phyloP scores from a whole-genome alignment of 2,888 invertebrate species.

The Synergus itoensis region DNA sequence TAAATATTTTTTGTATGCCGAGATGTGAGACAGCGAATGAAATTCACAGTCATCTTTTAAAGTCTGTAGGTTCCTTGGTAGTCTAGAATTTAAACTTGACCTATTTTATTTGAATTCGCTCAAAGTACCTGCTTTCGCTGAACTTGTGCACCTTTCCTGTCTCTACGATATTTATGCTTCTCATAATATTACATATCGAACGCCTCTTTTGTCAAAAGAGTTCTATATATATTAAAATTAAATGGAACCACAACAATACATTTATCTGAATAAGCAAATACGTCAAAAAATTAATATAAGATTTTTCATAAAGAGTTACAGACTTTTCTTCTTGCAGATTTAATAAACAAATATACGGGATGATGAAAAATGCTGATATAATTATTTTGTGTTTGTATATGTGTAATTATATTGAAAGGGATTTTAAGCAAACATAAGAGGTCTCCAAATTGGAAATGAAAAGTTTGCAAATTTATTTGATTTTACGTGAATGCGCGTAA shows the following conservation, averaged over 20 bases:
- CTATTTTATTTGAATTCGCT: constrained; percentile 16
- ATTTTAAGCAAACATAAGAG: background rate
- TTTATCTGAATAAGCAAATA: background rate
- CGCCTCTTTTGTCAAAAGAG: background rate
- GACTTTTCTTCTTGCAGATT: too few relatives aligned
- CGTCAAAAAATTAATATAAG: too few relatives aligned
- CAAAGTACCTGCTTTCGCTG: background rate
- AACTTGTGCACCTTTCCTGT: background rate
- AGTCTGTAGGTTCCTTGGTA: background rate
- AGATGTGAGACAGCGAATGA: background rate
- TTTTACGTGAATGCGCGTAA: background rate
- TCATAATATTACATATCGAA: background rate
- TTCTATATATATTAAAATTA: too few relatives aligned
- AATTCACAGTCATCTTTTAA: background rate
- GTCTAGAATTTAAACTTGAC: constrained; percentile 17
- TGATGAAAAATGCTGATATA: background rate
- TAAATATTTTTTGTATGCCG: background rate
- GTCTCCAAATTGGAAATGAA: background rate
- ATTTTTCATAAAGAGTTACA: too few relatives aligned
- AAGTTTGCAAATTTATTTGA: too few relatives aligned
- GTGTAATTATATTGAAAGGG: background rate
- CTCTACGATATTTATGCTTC: background rate
- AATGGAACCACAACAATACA: background rate
- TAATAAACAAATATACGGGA: too few relatives aligned
- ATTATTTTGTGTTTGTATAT: background rate